These are phyloP conservation scores for Drosophila sordidula DNA, from an alignment of 2,888 invertebrate species.

Conservation along the genomic window DNA sequence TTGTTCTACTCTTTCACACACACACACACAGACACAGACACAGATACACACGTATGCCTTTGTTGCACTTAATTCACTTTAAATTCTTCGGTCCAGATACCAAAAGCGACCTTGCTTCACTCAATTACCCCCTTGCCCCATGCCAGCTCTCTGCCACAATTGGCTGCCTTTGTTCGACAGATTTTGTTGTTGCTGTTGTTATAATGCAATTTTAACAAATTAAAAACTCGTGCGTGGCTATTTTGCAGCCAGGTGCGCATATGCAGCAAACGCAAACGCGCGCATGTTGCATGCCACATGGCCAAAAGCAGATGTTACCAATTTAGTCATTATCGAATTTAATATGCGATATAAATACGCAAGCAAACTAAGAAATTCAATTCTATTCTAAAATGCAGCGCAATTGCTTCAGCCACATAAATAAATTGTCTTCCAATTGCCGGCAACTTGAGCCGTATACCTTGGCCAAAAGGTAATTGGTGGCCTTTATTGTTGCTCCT, in stretches of 20 bases:
- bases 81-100: constrained; percentile 40
- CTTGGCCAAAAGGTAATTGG: constrained; percentile 21
- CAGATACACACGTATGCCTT: constrained; percentile 27
- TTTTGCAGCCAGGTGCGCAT: constrained; percentile 28
- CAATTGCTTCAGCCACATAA: constrained; percentile 1
- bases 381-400: constrained; percentile 12
- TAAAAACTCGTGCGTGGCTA: constrained; percentile 71
- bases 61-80: constrained; percentile 68
- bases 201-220: constrained; percentile 76
- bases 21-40: not conserved
- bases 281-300: constrained; percentile 9
- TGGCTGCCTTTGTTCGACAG: constrained; percentile 10
- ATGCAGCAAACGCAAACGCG: constrained; percentile 1
- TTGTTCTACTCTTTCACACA: not conserved
- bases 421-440: constrained; percentile 4
- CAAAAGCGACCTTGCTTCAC: constrained; percentile 29
- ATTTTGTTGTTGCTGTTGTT: constrained; percentile 14
- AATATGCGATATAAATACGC: constrained; percentile 27
- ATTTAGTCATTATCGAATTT: constrained; percentile 36
- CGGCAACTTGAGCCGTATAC: constrained; percentile 15
- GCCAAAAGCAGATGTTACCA: constrained; percentile 15
- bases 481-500: constrained; percentile 4
- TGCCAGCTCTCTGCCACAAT: not conserved
- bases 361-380: constrained; percentile 32
- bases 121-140: constrained; percentile 5